Base-by-base conservation (phyloP, 2,797 vertebrate species). In the Columba guinea region DNA sequence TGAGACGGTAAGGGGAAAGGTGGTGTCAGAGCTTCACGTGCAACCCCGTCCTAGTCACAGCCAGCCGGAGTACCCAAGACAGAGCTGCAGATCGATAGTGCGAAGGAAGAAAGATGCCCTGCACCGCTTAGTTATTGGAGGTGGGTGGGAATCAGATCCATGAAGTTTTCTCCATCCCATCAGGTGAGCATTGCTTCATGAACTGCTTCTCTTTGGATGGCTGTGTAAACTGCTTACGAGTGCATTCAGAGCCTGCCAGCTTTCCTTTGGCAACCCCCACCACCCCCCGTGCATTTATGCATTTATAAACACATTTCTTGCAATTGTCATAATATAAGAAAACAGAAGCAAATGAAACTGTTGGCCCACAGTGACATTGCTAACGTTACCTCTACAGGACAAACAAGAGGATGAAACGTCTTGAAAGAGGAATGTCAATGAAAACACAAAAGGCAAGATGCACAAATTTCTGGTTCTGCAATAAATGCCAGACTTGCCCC, bases 231-330 rank as follows among this genome's bases (percentile, higher is more conserved):
- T 7, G 28, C 19, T 44, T 18, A 5, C 17, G 13, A 53, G 22
- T 8, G 16, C 18, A 7, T 20, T 22, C n/a, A 27, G 28, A 39
- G n/a, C 37, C n/a, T 51, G 44, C 26, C 22, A 28, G 58, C 58
- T 84, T 24, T 48, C 41, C 52, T 55, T 23, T 12, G 56, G 34
- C 46, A 51, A 23, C 26, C 22, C 24, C 24, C 28, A 8, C 41
- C 41, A 16, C 6, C 35, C 32, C 55, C 55, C 34, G 22, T 5
- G 13, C 35, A 27, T 32, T 26, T 52, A 52, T 52, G 55, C 51
- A 95, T 98, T 95, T 96, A 99, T 98, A 69, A 58, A 39, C 97
- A 99, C 98, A 83, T 98, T 98, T 27, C 95, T 95, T 44, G 99
- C 97, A 3, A 98, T 98, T 69, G 99, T 97, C 96, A 98, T 98